Evolutionary conservation across 2,797 vertebrate genomes (phyloP).

Genomic region (Prionace glauca): DNA sequence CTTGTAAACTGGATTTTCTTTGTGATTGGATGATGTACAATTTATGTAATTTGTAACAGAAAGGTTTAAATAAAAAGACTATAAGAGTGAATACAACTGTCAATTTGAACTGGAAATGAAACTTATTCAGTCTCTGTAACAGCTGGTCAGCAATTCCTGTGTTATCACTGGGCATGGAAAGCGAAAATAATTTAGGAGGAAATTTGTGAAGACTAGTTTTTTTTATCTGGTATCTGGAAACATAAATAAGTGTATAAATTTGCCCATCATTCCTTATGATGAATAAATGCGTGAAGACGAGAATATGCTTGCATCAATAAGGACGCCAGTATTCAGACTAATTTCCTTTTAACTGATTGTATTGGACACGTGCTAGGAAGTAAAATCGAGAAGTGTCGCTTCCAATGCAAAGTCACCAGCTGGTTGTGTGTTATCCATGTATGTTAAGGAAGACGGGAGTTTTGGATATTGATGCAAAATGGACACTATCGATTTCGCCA

Average conservation of each 20-base stretch:
- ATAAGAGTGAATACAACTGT: not conserved
- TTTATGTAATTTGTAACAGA: constrained; percentile 15
- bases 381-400: not conserved
- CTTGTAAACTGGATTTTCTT: not conserved
- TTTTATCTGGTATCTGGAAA: not conserved
- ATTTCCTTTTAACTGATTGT: not conserved
- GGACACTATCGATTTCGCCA: too few species aligned
- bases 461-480: not conserved
- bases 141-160: not conserved
- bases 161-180: not conserved
- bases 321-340: not conserved
- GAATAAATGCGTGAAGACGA: not conserved
- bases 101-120: not conserved
- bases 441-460: not conserved
- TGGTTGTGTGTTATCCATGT: too few species aligned
- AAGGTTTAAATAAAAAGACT: not conserved
- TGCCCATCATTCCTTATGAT: too few species aligned
- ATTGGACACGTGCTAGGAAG: not conserved
- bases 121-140: not conserved
- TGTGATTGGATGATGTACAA: not conserved
- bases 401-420: too few species aligned
- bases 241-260: not conserved
- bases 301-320: not conserved
- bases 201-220: not conserved
- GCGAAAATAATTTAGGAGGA: not conserved